Base-by-base conservation (phyloP, 1,140 invertebrate genomes). In the Radopholus similis region DNA sequence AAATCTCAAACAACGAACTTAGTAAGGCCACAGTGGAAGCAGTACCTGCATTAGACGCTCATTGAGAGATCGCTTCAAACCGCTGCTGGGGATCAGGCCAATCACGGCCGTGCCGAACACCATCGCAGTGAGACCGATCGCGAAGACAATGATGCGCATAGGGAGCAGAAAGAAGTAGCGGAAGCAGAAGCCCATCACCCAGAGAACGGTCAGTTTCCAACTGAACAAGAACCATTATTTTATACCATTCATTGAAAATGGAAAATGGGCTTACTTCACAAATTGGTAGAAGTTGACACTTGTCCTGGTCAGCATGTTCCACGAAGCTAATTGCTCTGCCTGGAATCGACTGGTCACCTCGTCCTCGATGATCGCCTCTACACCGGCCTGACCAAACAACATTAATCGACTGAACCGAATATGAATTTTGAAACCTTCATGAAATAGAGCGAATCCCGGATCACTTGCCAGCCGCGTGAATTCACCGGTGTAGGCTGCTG, bases 321-420 rank as follows among this genome's bases (percentile, higher is more conserved):
- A 82, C 11, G 73, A 76, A 5, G 73, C 73, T 13, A 82, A 53
- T 34, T 83, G 73, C 42, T 82, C 80, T 8, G 80, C 82, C 64
- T 79, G 60, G 47, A 82, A 82, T 11, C 80, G 76, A 49, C 68
- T 70, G 5, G 80, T 82, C 34, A 82, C 80, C 51, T 83, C 78
- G 57, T 82, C 80, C 40, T 82, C 80, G 44, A 82, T 83, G 21
- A 82, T 82, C 1, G 82, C 75, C 64, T 82, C 80, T 11, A 82
- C 66, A 4, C 80, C 80, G 2, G 78, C 76, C 56, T 58, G 23
- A 72, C n/a, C n/a, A n/a, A 42, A 21, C 40, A 42, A 42, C 40
- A 42, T n/a, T n/a, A n/a, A n/a, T n/a, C n/a, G n/a, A n/a, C n/a
- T n/a, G n/a, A n/a, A n/a, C n/a, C n/a, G n/a, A n/a, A n/a, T n/a